Evolutionary conservation across 2,113 vertebrate genomes (phyloP).

Genomic region (Datnioides undecimradiatus): DNA sequence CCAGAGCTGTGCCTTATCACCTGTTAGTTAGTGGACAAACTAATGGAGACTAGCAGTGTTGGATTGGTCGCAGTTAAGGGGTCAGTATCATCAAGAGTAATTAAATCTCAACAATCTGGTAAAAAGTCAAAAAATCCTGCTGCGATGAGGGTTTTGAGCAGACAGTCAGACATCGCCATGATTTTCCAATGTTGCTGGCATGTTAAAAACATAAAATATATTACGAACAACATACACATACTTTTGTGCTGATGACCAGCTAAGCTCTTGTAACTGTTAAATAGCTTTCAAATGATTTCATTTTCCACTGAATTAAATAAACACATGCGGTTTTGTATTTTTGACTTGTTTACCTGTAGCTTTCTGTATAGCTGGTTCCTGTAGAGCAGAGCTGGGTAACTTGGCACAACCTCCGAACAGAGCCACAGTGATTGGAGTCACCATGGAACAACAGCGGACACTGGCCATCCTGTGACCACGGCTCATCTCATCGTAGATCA

Average conservation of each 20-base stretch:
- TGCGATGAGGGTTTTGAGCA: neutral
- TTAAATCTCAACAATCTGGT: neutral
- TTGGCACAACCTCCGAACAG: constrained; percentile 91
- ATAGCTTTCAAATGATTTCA: too few relatives aligned
- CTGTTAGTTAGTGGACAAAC: neutral
- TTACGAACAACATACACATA: neutral
- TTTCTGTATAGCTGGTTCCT: constrained; percentile 81
- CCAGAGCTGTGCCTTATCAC: neutral
- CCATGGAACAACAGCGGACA: constrained; percentile 91
- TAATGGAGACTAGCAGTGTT: neutral
- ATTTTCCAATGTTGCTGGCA: neutral
- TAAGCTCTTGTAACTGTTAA: neutral
- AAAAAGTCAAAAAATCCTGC: neutral
- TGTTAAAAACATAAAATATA: neutral
- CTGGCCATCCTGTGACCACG: constrained; percentile 90
- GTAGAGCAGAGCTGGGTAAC: constrained; percentile 85
- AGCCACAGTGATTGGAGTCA: constrained; percentile 88
- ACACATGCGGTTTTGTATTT: neutral
- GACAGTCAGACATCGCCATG: neutral
- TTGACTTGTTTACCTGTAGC: constrained; percentile 60
- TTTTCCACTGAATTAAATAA: too few relatives aligned
- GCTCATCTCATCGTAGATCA: constrained; percentile 96
- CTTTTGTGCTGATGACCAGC: too few relatives aligned
- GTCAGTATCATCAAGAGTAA: neutral
- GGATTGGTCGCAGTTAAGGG: neutral